Evolutionary conservation across 2,888 invertebrate genomes (phyloP), one percentile per base, ranked within the genome.

Genomic region (Dione vanillae): DNA sequence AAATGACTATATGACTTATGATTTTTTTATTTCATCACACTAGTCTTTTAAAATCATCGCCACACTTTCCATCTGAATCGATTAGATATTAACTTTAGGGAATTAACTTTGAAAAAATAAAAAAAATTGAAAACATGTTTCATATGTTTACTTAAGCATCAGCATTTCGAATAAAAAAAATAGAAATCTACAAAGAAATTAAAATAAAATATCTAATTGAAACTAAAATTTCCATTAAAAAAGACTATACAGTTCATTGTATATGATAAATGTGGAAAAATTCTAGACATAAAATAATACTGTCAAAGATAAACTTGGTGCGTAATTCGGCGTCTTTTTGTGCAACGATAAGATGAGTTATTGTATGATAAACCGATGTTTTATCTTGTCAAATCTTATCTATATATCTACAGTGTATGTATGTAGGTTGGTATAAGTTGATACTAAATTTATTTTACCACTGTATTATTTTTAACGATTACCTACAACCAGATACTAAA

Each of bases 271-370:
- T 14, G 20, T 41, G 27, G 43, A 61, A 61, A 66, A 35, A 27
- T 66, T 66, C 45, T 56, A 41, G 54, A 16, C 16, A n/a, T 16
- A 43, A 16, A 54, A 66, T 35, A 43, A 65, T 52, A 16, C 12
- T 16, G 8, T 16, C n/a, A 19, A 58, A 47, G 11, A 58, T 56
- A 56, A 45, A 45, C 19, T n/a, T 0, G 27, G 43, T 58, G 67
- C 58, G 67, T 67, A 67, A 67, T 58, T 40, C 58, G n/a, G 58
- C n/a, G 37, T 12, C 12, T 19, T n/a, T 37, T 67, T 40, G 37
- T 58, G 37, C 45, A 56, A 45, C 27, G 61, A 61, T 56, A 56
- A 40, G n/a, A 37, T 35, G 27, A 45, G 45, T 45, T 61, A 35
- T 61, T 47, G 37, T 35, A 12, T 19, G 47, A 67, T 58, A 47